Evolutionary conservation across 1,140 invertebrate genomes (phyloP), one percentile per base, ranked within the genome.

Genomic region (Eubasilissa regina): DNA sequence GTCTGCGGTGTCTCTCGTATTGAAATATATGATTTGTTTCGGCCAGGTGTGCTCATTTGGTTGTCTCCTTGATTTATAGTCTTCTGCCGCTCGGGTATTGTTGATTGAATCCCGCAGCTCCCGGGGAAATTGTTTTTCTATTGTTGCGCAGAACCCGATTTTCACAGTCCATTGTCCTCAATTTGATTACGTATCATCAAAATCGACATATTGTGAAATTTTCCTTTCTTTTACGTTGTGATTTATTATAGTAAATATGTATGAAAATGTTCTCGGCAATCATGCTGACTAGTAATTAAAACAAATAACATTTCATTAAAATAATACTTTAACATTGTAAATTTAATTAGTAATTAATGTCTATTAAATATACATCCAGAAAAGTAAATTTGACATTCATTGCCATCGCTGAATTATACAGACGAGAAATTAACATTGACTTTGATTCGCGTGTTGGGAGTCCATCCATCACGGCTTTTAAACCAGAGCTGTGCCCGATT

Each of bases 11-110:
- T 19, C 53, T 45, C 56, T 15, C 10, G 56, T 62, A 21, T n/a
- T 55, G 56, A 58, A 75, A 75, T 45, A 58, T 58, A 58, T 58
- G 55, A 58, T 58, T 58, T 21, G 47, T 43, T 21, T 47, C 58
- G 19, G 45, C 53, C 68, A 70, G 45, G 58, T 79, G 21, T 21
- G 17, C 62, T 17, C 17, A 17, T n/a, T 53, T 79, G 78, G 74
- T 79, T 79, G 17, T 74, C 21, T 21, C 19, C n/a, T 53, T 79
- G 78, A 79, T 79, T 79, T 79, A 79, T 73, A 56, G 58, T 25
- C 13, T 15, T 74, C 53, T 35, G 68, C 10, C 47, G 44, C 43
- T 68, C 13, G 17, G 55, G 77, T 73, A 25, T 19, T n/a, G 35
- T 58, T 58, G 55, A 58, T 58, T 58, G 55, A 58, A 58, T 19